A percentile compares a stretch with the other conserved stretches of the same genome.
phyloP scores from a whole-genome alignment of 2,797 vertebrate genomes.

The Urosaurus nigricauda region DNA sequence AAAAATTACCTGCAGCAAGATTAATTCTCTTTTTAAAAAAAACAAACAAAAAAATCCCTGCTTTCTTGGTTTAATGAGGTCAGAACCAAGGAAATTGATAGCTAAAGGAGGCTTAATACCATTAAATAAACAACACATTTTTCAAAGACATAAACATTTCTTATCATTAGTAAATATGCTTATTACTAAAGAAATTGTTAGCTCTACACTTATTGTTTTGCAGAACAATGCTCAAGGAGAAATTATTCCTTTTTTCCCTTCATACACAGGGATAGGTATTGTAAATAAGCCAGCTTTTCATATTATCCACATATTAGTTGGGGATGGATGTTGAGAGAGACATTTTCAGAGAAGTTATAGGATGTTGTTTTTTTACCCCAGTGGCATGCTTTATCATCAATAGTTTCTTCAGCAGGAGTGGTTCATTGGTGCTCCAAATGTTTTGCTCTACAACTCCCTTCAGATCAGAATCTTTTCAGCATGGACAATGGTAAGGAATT shows the following conservation, averaged over 20 bases:
- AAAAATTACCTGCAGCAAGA: slow-evolving; percentile 42
- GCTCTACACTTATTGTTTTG: slow-evolving; percentile 42
- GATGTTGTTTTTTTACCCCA: too few species aligned
- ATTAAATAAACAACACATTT: slow-evolving; percentile 49
- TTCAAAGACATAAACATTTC: slow-evolving; percentile 34
- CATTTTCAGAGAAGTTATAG: neutral
- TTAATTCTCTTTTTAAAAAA: neutral
- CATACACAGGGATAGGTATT: neutral
- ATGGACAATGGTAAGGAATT: too few species aligned
- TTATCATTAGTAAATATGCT: slow-evolving; percentile 30
- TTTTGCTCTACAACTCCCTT: too few species aligned
- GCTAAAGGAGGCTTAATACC: slow-evolving; percentile 14
- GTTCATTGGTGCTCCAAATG: too few species aligned
- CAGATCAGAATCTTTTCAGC: too few species aligned
- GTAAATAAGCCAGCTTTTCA: neutral
- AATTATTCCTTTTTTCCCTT: neutral
- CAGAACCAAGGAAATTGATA: slow-evolving; percentile 14
- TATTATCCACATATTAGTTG: neutral
- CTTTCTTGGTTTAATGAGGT: slow-evolving; percentile 29
- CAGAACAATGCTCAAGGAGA: slow-evolving; percentile 21
- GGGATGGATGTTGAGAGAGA: neutral
- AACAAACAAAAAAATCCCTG: neutral
- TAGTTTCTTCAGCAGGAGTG: too few species aligned
- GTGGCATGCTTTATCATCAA: too few species aligned
- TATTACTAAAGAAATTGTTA: slow-evolving; percentile 41